Conservation (phyloP, 2,113 vertebrate genomes). For the Puntigrus tetrazona region DNA sequence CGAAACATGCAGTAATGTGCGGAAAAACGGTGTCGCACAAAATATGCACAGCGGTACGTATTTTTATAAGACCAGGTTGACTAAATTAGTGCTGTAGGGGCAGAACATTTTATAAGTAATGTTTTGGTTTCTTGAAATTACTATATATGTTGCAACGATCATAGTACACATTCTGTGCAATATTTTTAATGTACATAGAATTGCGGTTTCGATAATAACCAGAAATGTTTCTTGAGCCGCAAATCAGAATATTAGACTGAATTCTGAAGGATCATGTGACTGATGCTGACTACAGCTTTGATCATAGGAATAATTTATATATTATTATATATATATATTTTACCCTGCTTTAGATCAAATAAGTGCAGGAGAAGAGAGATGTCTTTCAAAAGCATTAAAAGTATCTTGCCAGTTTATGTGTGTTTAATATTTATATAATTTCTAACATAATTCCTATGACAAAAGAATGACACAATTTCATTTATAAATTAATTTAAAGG, state of each 20-base stretch:
- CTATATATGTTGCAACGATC: constrained; percentile 2
- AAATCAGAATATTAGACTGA: background rate
- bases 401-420: background rate
- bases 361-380: background rate
- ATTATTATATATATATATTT: too few species aligned
- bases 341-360: background rate
- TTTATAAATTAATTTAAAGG: constrained; percentile 57
- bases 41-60: too few species aligned
- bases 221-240: background rate
- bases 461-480: constrained; percentile 33
- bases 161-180: background rate
- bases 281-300: background rate
- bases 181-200: too few species aligned
- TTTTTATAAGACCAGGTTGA: too few species aligned
- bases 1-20: too few species aligned
- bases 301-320: too few species aligned
- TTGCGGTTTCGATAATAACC: background rate
- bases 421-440: background rate
- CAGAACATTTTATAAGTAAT: background rate
- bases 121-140: constrained; percentile 26
- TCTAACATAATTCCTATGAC: background rate
- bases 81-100: background rate
- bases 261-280: background rate
- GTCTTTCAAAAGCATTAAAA: background rate
- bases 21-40: too few species aligned